A percentile compares a stretch with the other conserved stretches of the same genome.
phyloP scores from a whole-genome alignment of 1,140 invertebrate species.

The Potamilus streckersoni region DNA sequence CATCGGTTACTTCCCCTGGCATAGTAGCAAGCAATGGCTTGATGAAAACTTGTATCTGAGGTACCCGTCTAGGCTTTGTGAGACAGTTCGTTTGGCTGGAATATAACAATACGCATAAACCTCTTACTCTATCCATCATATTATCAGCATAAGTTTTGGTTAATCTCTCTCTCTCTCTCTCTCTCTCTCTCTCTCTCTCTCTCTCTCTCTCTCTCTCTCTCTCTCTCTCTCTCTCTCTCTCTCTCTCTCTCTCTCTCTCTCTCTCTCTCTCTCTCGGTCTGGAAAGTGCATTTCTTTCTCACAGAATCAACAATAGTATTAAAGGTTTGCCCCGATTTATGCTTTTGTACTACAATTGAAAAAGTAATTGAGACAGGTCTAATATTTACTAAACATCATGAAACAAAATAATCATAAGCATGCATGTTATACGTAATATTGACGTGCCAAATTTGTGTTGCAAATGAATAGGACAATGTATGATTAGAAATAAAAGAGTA shows the following conservation, averaged over 20 bases:
- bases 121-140: background rate
- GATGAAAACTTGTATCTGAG: conserved; percentile 13
- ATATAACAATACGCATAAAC: background rate
- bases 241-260: no score
- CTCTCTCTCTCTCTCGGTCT: no score
- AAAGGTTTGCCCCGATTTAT: no score
- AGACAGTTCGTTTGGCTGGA: conserved; percentile 25
- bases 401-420: no score
- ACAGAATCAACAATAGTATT: no score
- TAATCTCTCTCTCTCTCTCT: background rate
- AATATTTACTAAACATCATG: no score
- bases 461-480: background rate
- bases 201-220: no score
- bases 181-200: background rate
- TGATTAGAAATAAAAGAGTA: background rate
- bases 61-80: conserved; percentile 4
- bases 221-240: background rate
- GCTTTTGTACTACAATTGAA: no score
- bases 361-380: no score
- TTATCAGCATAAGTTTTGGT: background rate
- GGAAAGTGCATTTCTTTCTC: no score
- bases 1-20: conserved; percentile 17
- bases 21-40: conserved; percentile 12
- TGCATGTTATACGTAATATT: no score
- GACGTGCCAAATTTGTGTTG: background rate